These are phyloP conservation scores for Neostethus bicornis DNA, from an alignment of 2,797 vertebrate species.

Conservation along the genomic window DNA sequence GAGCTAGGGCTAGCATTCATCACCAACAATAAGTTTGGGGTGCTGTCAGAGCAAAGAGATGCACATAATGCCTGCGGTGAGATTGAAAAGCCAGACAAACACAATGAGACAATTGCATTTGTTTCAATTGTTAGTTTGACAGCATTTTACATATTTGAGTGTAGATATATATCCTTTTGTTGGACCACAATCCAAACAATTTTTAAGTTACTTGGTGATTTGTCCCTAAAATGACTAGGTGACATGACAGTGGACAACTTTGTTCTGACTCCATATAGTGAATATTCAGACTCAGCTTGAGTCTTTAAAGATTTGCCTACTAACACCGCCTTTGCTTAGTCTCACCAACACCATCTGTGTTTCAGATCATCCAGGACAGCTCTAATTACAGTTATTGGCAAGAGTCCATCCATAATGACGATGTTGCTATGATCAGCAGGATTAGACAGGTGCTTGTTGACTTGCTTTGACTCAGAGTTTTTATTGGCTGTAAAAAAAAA, in stretches of 20 bases:
- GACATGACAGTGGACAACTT: neutral
- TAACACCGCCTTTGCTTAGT: slow-evolving; percentile 61
- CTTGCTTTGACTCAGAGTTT: slow-evolving; percentile 58
- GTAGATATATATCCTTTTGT: slow-evolving; percentile 18
- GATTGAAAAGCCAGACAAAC: slow-evolving; percentile 25
- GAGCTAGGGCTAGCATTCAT: neutral
- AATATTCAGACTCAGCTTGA: slow-evolving; percentile 53
- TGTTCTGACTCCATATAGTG: neutral
- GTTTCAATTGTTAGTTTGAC: slow-evolving; percentile 14
- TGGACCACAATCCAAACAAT: neutral
- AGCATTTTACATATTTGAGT: slow-evolving; percentile 21
- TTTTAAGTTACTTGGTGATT: neutral
- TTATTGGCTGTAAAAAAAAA: slow-evolving; percentile 58
- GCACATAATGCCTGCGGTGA: neutral
- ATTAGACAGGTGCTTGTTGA: slow-evolving; percentile 76
- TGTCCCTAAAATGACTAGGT: slow-evolving; percentile 2
- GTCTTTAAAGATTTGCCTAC: slow-evolving; percentile 69
- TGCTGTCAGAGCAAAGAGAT: slow-evolving; percentile 2
- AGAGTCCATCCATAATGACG: slow-evolving; percentile 72
- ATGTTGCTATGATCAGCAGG: slow-evolving; percentile 78
- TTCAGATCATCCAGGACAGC: slow-evolving; percentile 68
- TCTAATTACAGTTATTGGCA: slow-evolving; percentile 75
- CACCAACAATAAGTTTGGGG: neutral
- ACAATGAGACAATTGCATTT: slow-evolving; percentile 9
- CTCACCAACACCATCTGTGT: slow-evolving; percentile 78